Conservation (phyloP, 2,113 vertebrate species). For the Turnix velox region DNA sequence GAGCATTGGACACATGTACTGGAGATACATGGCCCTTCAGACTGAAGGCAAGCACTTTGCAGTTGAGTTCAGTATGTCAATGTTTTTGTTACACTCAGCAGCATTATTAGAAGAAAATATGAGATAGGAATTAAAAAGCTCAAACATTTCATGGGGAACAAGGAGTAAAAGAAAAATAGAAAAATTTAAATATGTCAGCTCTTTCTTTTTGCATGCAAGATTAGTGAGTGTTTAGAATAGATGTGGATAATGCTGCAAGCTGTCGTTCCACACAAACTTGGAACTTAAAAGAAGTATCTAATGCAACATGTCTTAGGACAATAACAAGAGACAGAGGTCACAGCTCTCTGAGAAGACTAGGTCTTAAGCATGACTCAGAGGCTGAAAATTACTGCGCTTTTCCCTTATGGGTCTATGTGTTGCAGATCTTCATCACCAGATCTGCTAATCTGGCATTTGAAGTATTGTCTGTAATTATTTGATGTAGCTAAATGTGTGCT, state of each 20-base stretch:
- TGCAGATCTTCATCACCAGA: neutral
- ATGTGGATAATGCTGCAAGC: neutral
- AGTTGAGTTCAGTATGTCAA: neutral
- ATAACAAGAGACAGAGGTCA: neutral
- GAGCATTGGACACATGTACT: neutral
- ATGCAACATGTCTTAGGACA: neutral
- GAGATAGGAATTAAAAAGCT: neutral
- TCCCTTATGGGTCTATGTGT: neutral
- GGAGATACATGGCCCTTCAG: neutral
- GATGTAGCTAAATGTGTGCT: neutral
- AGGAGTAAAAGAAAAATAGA: neutral
- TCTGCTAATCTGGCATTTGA: neutral
- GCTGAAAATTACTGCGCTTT: neutral
- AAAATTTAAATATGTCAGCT: neutral
- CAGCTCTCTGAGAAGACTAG: neutral
- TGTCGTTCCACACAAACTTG: neutral
- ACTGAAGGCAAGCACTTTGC: neutral
- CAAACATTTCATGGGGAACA: neutral
- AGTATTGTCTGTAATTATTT: neutral
- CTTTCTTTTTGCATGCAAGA: neutral
- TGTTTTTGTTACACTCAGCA: neutral
- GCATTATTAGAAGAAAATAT: neutral
- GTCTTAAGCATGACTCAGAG: neutral
- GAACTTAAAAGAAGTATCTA: neutral
- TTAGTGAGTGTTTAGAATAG: neutral